Conservation (phyloP, 2,797 vertebrate genomes). For the Mus caroli region DNA sequence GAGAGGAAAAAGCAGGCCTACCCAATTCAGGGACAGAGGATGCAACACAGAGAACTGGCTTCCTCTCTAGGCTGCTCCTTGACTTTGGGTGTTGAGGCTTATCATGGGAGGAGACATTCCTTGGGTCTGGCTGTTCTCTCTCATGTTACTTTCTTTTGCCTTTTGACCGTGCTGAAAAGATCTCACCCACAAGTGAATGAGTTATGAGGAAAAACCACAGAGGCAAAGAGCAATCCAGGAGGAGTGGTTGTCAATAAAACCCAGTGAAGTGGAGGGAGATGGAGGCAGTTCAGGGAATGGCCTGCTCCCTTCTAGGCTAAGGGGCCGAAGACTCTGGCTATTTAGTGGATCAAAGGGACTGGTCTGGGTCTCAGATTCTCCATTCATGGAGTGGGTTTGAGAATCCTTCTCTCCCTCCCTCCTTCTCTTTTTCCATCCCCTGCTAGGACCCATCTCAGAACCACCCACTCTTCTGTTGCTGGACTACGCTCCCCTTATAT, state of each 20-base stretch:
- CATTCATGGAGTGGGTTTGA: not conserved
- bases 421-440: not conserved
- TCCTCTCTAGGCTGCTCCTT: conserved; percentile 70
- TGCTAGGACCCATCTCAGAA: not conserved
- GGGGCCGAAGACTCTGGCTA: not conserved
- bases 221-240: not conserved
- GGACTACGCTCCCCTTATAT: not conserved
- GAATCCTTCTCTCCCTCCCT: not conserved
- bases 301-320: not conserved
- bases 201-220: not conserved
- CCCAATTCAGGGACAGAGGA: conserved; percentile 72
- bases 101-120: not conserved
- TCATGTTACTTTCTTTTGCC: not conserved
- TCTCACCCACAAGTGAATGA: not conserved
- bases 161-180: not conserved
- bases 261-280: not conserved
- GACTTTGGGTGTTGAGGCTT: not conserved
- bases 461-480: not conserved
- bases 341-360: not conserved
- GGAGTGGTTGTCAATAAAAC: not conserved
- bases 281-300: not conserved
- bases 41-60: conserved; percentile 12
- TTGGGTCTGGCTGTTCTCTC: not conserved
- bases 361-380: not conserved
- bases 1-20: conserved; percentile 77